Evolutionary conservation across 2,888 invertebrate genomes (phyloP), one percentile per base, ranked within the genome.

Genomic region (Cryptocephalus moraei): DNA sequence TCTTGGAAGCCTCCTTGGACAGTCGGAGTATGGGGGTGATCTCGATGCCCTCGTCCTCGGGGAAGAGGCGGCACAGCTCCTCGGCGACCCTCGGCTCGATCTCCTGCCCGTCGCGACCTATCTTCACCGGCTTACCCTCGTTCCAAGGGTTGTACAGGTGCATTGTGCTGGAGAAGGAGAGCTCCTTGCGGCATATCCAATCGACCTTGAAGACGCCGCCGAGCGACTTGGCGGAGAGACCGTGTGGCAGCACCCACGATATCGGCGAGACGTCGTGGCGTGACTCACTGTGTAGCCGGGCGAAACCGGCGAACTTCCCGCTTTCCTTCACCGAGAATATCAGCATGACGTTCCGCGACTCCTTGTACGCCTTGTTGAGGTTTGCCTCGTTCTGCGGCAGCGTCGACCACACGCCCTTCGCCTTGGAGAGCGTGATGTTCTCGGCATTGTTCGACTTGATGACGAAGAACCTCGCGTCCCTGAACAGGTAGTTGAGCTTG

Each of bases 291-390:
- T 83, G 81, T 60, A 97, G 75, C 49, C 97, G 79, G 8, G 96
- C 96, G 74, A 94, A 96, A 0, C 96, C 95, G 63, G 87, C 86
- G 74, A 90, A 90, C 69, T 91, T 91, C 39, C 95, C 96, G 74
- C 95, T 96, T 74, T 96, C 96, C 70, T 95, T 95, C 1, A 97
- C 96, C 46, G 96, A 96, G 75, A 94, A 97, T 64, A 97, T 86
- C 45, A 97, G 76, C 53, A 97, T 76, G 8, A 97, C 95, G 74
- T 96, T 97, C 62, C 92, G 80, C 32, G 89, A 86, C 68, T 94
- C 93, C 67, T 85, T 82, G 62, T 85, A 94, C 0, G 96, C 95
- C 73, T 91, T 90, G 73, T 95, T 96, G 44, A 97, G 77, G 71
- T 94, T 92, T 1, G 90, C 85, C 75, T 97, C 96, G 72, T 97